Base-by-base conservation (phyloP, 1,140 invertebrate genomes). In the Heliconius himera region DNA sequence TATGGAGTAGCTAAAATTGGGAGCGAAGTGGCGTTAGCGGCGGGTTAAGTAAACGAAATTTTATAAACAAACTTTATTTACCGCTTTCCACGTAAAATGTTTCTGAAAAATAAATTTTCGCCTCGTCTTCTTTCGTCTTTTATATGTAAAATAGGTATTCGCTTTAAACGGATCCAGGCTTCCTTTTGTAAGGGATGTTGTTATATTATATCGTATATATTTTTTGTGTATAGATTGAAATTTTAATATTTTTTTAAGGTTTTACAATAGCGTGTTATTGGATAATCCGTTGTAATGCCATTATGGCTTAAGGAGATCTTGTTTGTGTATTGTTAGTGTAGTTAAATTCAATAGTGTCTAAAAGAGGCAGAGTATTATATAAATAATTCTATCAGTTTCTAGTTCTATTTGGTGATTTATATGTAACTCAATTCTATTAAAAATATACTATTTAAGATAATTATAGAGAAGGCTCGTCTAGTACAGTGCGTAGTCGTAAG, bases 81-180 rank as follows among this genome's bases (percentile, higher is more conserved):
- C 75, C 60, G 60, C 74, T 60, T 71, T 77, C 66, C 71, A 70
- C 54, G 54, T 73, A 77, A 73, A 77, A 73, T 73, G 70, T 77
- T 36, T 70, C 70, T 73, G 70, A 73, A 73, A 77, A 77, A 76
- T 76, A 76, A 76, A 73, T 77, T 77, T 77, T 72, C 76, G 76
- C 76, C 26, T 77, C 76, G 73, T 77, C 76, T 77, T 66, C 46
- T 9, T 77, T 73, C 49, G 76, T 70, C 70, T 77, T 77, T 77
- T 77, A 77, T 56, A 77, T 77, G 76, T 70, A 77, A 77, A 77
- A 73, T 77, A 73, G 76, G 70, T 73, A 77, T 77, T 78, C 20
- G 46, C 70, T 36, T 56, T 78, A 78, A 78, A 78, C 77, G 70
- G 70, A 73, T 78, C 51, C 70, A 26, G 41, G 46, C 70, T 77